Conservation (phyloP, 2,888 invertebrate species). For the Eugnorisma glareosa region DNA sequence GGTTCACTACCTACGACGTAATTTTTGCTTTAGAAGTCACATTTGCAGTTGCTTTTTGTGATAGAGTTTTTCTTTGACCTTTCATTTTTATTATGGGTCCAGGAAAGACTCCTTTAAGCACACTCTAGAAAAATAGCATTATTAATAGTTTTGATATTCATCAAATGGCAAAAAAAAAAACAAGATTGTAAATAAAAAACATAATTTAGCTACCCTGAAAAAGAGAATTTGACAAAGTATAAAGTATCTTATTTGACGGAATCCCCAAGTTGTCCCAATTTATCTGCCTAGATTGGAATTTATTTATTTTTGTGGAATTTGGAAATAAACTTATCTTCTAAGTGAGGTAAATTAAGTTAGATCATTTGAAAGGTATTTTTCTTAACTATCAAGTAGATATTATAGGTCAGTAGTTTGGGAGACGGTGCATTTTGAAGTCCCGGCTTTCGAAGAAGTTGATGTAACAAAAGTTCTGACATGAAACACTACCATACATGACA, state of each 20-base stretch:
- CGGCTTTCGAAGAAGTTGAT: background rate
- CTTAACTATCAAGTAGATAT: background rate
- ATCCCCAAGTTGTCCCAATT: conserved; percentile 20
- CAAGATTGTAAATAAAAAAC: background rate
- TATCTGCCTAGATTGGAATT: conserved; percentile 2
- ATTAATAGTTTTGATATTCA: background rate
- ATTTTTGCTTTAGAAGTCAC: background rate
- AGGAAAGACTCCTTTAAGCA: background rate
- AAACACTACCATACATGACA: too few relatives aligned
- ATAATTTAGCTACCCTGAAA: background rate
- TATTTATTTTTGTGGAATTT: conserved; percentile 15
- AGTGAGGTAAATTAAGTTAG: conserved; percentile 15
- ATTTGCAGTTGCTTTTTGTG: background rate
- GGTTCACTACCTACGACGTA: background rate
- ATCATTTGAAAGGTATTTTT: conserved; percentile 11
- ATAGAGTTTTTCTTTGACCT: background rate
- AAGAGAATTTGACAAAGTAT: conserved; percentile 24
- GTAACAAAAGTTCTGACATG: background rate
- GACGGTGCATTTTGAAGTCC: background rate
- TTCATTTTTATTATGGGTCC: background rate
- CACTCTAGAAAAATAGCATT: background rate
- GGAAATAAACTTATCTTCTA: conserved; percentile 2
- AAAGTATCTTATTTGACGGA: conserved; percentile 23
- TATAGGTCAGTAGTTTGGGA: background rate
- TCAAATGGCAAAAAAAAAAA: background rate